Evolutionary conservation across 2,797 vertebrate genomes (phyloP).

Genomic region (Rhodeus uyekii): DNA sequence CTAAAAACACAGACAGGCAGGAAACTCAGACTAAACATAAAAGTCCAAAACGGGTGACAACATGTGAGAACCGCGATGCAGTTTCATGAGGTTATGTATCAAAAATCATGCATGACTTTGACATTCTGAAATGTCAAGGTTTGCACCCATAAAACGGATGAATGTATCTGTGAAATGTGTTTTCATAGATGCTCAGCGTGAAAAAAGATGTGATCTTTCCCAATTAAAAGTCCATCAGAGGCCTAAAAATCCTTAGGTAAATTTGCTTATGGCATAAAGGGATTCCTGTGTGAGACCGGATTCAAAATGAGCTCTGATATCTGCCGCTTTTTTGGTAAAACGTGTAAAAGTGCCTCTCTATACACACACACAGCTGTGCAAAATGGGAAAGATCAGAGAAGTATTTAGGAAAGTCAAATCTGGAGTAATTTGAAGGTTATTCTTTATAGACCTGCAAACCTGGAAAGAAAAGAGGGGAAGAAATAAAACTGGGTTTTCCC

Average conservation of each 20-base stretch:
- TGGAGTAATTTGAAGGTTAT: background rate
- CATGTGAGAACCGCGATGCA: background rate
- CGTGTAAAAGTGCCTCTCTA: background rate
- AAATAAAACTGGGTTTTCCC: background rate
- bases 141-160: background rate
- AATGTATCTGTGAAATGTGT: background rate
- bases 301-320: background rate
- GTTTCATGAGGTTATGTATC: background rate
- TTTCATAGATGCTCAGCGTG: background rate
- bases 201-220: background rate
- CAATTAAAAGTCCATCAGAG: background rate
- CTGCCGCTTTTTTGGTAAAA: background rate
- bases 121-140: slow-evolving; percentile 1
- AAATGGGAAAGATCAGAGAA: background rate
- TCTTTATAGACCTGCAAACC: background rate
- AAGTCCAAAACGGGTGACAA: background rate
- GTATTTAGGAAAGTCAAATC: background rate
- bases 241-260: background rate
- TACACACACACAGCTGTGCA: background rate
- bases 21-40: background rate
- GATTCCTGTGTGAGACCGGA: background rate
- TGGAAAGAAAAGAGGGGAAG: slow-evolving; percentile 1
- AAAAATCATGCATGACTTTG: background rate
- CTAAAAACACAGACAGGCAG: background rate
- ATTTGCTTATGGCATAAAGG: background rate